These are phyloP conservation scores for Sebastes vulpes DNA, from an alignment of 2,797 vertebrate genomes.

Conservation along the genomic window DNA sequence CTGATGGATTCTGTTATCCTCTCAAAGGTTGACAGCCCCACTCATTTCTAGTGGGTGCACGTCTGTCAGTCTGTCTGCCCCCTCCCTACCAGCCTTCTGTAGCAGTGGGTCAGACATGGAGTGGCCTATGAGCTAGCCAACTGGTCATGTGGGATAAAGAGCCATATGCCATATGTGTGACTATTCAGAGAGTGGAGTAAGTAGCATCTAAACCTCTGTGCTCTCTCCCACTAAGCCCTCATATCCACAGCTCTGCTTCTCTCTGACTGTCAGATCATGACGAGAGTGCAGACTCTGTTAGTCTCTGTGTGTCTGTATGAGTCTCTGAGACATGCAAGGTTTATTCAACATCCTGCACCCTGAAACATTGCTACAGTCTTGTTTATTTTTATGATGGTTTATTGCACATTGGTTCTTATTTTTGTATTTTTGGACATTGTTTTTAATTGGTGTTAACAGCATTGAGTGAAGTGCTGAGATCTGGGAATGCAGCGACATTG, in stretches of 20 bases:
- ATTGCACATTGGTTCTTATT: background rate
- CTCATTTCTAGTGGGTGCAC: background rate
- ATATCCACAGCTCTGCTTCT: background rate
- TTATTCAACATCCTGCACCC: too few species aligned
- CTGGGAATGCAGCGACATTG: too few species aligned
- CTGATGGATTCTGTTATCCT: conserved; percentile 8
- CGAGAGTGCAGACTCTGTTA: background rate
- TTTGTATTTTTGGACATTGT: background rate
- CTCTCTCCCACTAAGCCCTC: conserved; percentile 16
- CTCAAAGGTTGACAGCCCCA: conserved; percentile 1
- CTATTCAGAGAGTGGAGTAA: conserved; percentile 24
- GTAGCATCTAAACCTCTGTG: conserved; percentile 12
- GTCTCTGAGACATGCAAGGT: background rate
- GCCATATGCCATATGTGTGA: conserved; percentile 21
- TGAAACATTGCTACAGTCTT: background rate
- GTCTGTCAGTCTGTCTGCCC: background rate
- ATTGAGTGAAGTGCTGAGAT: too few species aligned
- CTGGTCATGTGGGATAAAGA: conserved; percentile 29
- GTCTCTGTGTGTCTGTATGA: background rate
- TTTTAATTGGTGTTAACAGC: background rate
- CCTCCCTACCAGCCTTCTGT: conserved; percentile 12
- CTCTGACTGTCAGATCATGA: background rate
- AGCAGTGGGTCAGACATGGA: conserved; percentile 18
- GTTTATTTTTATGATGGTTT: background rate
- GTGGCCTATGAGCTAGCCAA: conserved; percentile 23